phyloP scores from a whole-genome alignment of 1,140 invertebrate genomes.

The Lucilia sericata region DNA sequence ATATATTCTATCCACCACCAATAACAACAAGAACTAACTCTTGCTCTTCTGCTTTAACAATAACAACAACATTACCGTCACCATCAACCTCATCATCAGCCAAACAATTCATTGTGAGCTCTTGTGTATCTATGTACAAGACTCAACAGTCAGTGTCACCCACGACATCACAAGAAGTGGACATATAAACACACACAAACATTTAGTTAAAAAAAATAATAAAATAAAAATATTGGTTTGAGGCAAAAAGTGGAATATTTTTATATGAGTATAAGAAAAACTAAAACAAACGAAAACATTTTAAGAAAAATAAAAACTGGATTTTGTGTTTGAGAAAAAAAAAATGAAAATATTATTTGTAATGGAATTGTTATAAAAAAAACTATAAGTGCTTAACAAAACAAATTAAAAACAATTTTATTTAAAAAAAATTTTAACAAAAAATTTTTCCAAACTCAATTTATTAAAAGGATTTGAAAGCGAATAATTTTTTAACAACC shows the following conservation, averaged over 20 bases:
- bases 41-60: slow-evolving; percentile 22
- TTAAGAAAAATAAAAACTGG: too few relatives aligned
- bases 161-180: slow-evolving; percentile 64
- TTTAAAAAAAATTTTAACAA: too few relatives aligned
- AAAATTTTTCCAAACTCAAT: too few relatives aligned
- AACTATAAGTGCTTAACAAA: too few relatives aligned
- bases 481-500: background rate
- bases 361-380: too few relatives aligned
- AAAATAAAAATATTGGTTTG: slow-evolving; percentile 21
- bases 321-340: too few relatives aligned
- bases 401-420: too few relatives aligned
- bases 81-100: too few relatives aligned
- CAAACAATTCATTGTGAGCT: slow-evolving; percentile 51
- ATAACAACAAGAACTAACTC: background rate
- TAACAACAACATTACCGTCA: slow-evolving; percentile 46
- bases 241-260: slow-evolving; percentile 3
- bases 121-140: slow-evolving; percentile 50
- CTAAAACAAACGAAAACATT: background rate
- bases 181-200: slow-evolving; percentile 50
- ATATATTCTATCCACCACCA: background rate
- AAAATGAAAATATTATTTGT: too few relatives aligned
- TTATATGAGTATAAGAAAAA: background rate
- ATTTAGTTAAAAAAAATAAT: slow-evolving; percentile 3
- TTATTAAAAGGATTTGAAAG: background rate
- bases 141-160: slow-evolving; percentile 64